Conservation (phyloP, 2,113 vertebrate genomes). For the Gavia stellata region DNA sequence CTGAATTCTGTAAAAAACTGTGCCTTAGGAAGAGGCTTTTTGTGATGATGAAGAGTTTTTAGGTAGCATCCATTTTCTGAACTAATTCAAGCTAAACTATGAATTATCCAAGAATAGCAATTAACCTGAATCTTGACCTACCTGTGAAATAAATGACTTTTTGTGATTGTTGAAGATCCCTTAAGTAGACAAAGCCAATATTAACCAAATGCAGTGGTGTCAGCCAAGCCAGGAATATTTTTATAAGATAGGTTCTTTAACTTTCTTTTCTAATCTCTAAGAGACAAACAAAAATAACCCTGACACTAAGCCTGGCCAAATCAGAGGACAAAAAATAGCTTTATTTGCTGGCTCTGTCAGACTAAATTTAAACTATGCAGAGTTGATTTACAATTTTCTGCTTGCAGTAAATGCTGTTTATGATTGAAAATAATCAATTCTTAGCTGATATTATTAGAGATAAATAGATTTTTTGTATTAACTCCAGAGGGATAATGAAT, state of each 20-base stretch:
- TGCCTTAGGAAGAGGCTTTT: neutral
- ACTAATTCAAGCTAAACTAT: neutral
- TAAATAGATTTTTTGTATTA: neutral
- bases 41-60: neutral
- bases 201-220: neutral
- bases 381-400: neutral
- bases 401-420: neutral
- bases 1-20: neutral
- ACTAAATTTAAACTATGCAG: neutral
- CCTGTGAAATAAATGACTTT: neutral
- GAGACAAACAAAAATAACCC: neutral
- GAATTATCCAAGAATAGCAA: neutral
- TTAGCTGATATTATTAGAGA: neutral
- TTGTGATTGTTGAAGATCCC: neutral
- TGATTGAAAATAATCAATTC: slow-evolving; percentile 4
- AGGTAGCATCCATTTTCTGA: neutral
- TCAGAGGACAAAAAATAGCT: neutral
- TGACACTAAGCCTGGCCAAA: neutral
- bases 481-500: neutral
- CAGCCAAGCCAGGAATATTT: neutral
- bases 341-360: neutral
- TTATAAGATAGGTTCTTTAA: neutral
- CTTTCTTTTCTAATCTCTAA: neutral
- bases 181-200: neutral
- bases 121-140: neutral